phyloP scores from a whole-genome alignment of 2,113 vertebrate species.

The Speoplatyrhinus poulsoni region DNA sequence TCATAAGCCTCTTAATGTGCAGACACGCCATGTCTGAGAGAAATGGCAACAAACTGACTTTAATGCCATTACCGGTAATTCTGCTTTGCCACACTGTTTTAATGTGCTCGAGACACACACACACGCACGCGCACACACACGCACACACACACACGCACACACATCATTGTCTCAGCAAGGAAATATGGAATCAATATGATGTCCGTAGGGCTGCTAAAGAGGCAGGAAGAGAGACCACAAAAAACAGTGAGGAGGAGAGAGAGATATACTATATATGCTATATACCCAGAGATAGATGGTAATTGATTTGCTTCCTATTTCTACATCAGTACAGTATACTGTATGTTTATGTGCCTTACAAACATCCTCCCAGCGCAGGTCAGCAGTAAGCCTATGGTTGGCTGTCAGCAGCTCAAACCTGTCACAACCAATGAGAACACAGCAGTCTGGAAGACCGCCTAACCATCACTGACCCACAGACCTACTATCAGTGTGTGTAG shows the following conservation, averaged over 20 bases:
- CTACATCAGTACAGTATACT: constrained; percentile 7
- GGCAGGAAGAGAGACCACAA: constrained; percentile 47
- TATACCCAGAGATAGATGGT: constrained; percentile 27
- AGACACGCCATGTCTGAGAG: constrained; percentile 49
- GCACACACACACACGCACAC: constrained; percentile 25
- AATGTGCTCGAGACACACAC: constrained; percentile 53
- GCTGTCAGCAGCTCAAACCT: constrained; percentile 61
- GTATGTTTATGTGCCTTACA: constrained; percentile 21
- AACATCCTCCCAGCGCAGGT: constrained; percentile 40
- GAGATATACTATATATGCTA: constrained; percentile 9
- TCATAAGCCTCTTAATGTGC: constrained; percentile 70
- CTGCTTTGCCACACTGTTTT: constrained; percentile 57
- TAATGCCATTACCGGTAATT: constrained; percentile 77
- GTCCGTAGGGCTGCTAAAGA: constrained; percentile 40
- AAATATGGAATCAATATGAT: constrained; percentile 65
- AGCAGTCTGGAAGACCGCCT: constrained; percentile 35
- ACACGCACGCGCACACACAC: constrained; percentile 13
- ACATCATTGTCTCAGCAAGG: constrained; percentile 43
- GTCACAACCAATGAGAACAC: constrained; percentile 59
- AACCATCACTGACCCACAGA: constrained; percentile 65
- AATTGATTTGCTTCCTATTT: constrained; percentile 44
- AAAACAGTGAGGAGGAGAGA: constrained; percentile 18
- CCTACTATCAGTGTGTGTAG: constrained; percentile 45
- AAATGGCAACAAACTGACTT: constrained; percentile 53
- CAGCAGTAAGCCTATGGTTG: constrained; percentile 32